phyloP scores from a whole-genome alignment of 1,140 invertebrate species.

The Bradynema listronoti region DNA sequence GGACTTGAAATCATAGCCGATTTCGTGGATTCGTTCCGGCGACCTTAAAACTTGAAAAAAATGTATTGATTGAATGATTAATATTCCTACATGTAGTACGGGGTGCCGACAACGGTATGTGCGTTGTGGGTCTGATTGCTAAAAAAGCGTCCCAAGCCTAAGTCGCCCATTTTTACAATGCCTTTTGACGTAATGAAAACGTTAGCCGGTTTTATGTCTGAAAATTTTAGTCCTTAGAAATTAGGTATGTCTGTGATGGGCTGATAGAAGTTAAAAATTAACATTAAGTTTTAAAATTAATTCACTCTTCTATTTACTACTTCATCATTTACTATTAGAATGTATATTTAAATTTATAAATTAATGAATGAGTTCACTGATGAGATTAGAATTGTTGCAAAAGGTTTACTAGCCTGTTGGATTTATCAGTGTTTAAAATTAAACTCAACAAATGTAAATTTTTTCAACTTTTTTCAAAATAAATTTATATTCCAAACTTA shows the following conservation, averaged over 20 bases:
- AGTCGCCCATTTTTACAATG: slow-evolving; percentile 26
- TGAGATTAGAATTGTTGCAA: neutral
- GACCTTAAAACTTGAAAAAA: too few species aligned
- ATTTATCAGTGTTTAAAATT: neutral
- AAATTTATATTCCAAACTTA: neutral
- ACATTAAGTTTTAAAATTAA: too few species aligned
- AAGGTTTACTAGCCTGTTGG: slow-evolving; percentile 39
- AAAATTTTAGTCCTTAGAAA: neutral
- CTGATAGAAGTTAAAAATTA: neutral
- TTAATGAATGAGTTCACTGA: neutral
- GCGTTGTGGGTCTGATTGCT: neutral
- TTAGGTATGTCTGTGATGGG: neutral
- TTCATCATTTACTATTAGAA: too few species aligned
- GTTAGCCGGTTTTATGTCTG: slow-evolving; percentile 16
- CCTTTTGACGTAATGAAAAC: slow-evolving; percentile 9
- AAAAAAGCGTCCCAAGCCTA: slow-evolving; percentile 25
- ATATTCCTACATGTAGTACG: too few species aligned
- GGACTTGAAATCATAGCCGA: slow-evolving; percentile 11
- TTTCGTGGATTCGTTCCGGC: slow-evolving; percentile 23
- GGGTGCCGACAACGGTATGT: slow-evolving; percentile 33
- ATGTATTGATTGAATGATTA: too few species aligned
- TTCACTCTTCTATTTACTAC: too few species aligned
- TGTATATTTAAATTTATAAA: neutral
- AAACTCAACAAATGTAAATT: neutral
- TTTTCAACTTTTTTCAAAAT: neutral